phyloP scores from a whole-genome alignment of 2,113 vertebrate genomes.

The Capricornis sumatraensis region DNA sequence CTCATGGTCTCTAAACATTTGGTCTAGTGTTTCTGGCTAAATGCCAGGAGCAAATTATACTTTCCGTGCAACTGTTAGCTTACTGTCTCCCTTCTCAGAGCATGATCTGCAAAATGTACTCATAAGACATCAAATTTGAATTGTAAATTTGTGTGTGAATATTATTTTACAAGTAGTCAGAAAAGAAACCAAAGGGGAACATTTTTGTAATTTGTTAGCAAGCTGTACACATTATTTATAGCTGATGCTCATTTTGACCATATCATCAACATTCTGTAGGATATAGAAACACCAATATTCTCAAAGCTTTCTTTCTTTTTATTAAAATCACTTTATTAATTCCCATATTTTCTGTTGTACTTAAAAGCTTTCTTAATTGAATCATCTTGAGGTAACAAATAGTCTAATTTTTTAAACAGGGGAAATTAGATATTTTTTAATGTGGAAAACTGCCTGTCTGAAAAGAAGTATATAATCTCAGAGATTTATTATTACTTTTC shows the following conservation, averaged over 20 bases:
- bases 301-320: neutral
- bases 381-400: neutral
- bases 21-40: conserved; percentile 54
- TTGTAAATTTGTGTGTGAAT: conserved; percentile 47
- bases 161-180: conserved; percentile 54
- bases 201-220: conserved; percentile 61
- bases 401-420: neutral
- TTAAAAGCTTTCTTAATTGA: neutral
- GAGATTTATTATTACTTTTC: neutral
- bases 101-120: conserved; percentile 36
- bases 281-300: neutral
- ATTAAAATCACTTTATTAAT: neutral
- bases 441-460: neutral
- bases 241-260: neutral
- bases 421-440: neutral
- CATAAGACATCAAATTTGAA: conserved; percentile 58
- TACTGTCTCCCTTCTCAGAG: conserved; percentile 21
- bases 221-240: conserved; percentile 40
- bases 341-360: neutral
- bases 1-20: conserved; percentile 45
- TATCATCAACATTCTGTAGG: neutral
- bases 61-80: conserved; percentile 36
- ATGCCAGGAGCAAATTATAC: conserved; percentile 45
- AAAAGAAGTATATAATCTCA: neutral
- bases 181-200: conserved; percentile 49